Conservation (phyloP, 2,797 vertebrate genomes). For the Hyperoplus lanceolatus region DNA sequence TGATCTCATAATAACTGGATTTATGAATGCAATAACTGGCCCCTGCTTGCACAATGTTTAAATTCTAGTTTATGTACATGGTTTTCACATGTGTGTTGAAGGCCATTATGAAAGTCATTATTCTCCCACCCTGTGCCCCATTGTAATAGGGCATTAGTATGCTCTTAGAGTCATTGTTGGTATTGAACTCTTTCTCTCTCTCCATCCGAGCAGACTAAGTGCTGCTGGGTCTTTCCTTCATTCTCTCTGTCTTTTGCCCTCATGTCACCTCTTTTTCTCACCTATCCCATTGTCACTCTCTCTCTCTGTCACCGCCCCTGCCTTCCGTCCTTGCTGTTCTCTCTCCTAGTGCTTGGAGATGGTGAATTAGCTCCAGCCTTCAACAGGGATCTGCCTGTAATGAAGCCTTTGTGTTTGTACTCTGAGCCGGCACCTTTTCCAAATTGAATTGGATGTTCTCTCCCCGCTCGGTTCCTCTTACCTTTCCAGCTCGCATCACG, state of each 20-base stretch:
- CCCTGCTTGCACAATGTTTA: constrained; percentile 28
- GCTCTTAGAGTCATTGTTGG: constrained; percentile 44
- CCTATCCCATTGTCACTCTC: constrained; percentile 37
- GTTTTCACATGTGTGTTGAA: constrained; percentile 53
- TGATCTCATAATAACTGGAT: constrained; percentile 56
- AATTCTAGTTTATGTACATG: constrained; percentile 44
- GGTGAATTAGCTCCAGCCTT: constrained; percentile 75
- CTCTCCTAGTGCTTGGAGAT: constrained; percentile 56
- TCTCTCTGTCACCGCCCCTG: not conserved
- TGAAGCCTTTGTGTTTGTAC: constrained; percentile 84
- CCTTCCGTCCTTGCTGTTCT: constrained; percentile 17
- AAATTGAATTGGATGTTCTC: constrained; percentile 83
- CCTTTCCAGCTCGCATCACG: constrained; percentile 63
- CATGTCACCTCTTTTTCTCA: constrained; percentile 45
- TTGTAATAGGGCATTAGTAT: constrained; percentile 70
- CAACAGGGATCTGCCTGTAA: constrained; percentile 74
- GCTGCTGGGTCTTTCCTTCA: constrained; percentile 35
- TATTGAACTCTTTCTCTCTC: constrained; percentile 44
- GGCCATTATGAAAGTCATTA: constrained; percentile 66
- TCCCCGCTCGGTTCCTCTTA: constrained; percentile 73
- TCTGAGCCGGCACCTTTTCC: constrained; percentile 73
- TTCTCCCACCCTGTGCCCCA: constrained; percentile 42
- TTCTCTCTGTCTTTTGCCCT: not conserved
- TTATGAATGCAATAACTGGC: constrained; percentile 60
- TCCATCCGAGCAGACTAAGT: constrained; percentile 26